A percentile compares a stretch with the other conserved stretches of the same genome.
Evolutionary conservation across 2,797 vertebrate genomes (phyloP).

Genomic region (Adelosebastes latens): DNA sequence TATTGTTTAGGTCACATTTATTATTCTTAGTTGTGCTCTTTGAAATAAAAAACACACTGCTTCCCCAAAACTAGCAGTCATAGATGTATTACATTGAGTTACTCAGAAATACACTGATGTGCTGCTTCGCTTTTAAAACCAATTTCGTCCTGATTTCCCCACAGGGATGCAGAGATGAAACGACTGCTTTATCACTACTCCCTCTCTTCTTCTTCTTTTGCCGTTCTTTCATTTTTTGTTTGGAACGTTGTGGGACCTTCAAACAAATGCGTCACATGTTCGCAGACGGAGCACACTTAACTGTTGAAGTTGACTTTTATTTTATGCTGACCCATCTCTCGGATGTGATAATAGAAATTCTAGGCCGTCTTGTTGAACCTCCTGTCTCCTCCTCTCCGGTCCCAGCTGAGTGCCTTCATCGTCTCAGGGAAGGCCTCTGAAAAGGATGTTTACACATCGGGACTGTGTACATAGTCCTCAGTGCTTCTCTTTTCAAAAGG

Average conservation of each 20-base stretch:
- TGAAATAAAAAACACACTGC: slow-evolving; percentile 13
- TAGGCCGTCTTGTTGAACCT: slow-evolving; percentile 58
- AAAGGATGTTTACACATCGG: slow-evolving; percentile 72
- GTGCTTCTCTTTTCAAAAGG: slow-evolving; percentile 53
- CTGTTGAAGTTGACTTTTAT: slow-evolving; percentile 58
- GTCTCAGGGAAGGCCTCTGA: slow-evolving; percentile 61
- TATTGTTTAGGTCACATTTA: slow-evolving; percentile 10
- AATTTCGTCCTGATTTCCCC: slow-evolving; percentile 52
- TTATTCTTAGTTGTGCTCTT: slow-evolving; percentile 5
- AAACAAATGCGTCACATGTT: slow-evolving; percentile 48
- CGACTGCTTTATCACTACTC: slow-evolving; percentile 46
- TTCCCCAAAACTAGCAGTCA: slow-evolving; percentile 10
- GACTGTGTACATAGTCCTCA: slow-evolving; percentile 49
- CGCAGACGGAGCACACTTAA: slow-evolving; percentile 27
- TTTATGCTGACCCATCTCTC: slow-evolving; percentile 67
- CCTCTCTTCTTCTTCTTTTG: slow-evolving; percentile 1
- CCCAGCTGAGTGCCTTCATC: slow-evolving; percentile 68
- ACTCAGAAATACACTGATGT: slow-evolving; percentile 43
- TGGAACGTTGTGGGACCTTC: slow-evolving; percentile 51
- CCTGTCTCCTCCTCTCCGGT: slow-evolving; percentile 38
- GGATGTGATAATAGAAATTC: slow-evolving; percentile 64
- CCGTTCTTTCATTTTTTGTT: slow-evolving; percentile 24
- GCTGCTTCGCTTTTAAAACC: slow-evolving; percentile 46
- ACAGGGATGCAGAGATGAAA: slow-evolving; percentile 57
- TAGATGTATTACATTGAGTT: slow-evolving; percentile 29